These are phyloP conservation scores for Mellivora capensis DNA, from an alignment of 2,113 vertebrate genomes.

Conservation along the genomic window DNA sequence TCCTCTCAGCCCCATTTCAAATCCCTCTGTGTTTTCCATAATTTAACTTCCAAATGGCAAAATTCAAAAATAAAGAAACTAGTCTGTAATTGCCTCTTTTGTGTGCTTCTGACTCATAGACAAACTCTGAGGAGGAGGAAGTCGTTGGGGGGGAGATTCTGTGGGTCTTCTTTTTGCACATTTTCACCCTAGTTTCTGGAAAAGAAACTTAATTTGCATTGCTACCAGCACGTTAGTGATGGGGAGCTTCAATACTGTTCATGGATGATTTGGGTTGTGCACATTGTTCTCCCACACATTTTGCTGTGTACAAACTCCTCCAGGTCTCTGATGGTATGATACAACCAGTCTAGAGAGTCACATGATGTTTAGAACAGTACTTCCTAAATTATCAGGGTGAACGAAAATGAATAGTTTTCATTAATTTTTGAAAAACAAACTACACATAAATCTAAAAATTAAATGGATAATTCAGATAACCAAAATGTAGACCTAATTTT, in stretches of 20 bases:
- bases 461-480: not conserved
- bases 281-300: not conserved
- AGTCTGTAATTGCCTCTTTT: not conserved
- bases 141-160: accelerated
- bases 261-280: not conserved
- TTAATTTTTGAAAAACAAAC: not conserved
- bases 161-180: not conserved
- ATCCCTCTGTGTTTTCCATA: not conserved
- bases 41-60: not conserved
- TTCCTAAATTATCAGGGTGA: not conserved
- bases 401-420: not conserved
- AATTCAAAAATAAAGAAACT: not conserved
- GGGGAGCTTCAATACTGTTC: accelerated
- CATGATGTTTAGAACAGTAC: not conserved
- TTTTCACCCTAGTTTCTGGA: not conserved
- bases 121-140: accelerated
- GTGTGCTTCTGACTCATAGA: not conserved
- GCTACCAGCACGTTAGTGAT: not conserved
- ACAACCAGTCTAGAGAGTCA: not conserved
- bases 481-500: not conserved
- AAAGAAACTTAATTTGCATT: not conserved
- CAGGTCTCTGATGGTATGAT: not conserved
- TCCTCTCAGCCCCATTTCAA: not conserved
- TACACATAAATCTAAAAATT: not conserved
- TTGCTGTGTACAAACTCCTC: not conserved